These are phyloP conservation scores for Diplosoma virens DNA, from an alignment of 23 tunicate genomes.

Conservation along the genomic window DNA sequence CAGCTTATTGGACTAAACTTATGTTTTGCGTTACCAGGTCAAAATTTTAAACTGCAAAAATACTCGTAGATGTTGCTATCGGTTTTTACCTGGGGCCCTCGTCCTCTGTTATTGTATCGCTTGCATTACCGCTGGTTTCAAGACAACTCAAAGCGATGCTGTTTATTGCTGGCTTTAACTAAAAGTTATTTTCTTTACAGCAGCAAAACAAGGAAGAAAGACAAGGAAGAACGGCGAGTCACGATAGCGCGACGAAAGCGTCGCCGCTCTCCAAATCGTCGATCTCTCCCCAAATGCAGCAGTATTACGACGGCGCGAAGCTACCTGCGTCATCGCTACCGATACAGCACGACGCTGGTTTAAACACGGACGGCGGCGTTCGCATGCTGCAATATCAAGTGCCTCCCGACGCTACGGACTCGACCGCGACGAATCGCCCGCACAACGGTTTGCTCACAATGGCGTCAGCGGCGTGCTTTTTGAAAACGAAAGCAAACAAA, in stretches of 20 bases:
- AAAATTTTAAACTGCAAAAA: too few relatives aligned
- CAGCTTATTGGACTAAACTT: too few relatives aligned
- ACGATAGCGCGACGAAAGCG: background rate
- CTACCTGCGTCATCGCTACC: background rate
- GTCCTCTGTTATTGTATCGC: too few relatives aligned
- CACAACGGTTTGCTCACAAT: conserved; percentile 45
- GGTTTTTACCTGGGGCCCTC: too few relatives aligned
- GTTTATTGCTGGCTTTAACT: too few relatives aligned
- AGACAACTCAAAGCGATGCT: too few relatives aligned
- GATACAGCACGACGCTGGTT: background rate
- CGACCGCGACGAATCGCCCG: conserved; percentile 2
- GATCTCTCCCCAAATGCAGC: background rate
- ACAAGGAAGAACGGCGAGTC: background rate
- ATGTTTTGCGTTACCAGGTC: too few relatives aligned
- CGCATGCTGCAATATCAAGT: background rate
- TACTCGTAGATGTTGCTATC: too few relatives aligned
- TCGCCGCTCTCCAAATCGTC: background rate
- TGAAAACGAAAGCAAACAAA: conserved; percentile 40
- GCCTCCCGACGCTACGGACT: background rate
- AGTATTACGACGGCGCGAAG: background rate
- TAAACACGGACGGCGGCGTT: conserved; percentile 1
- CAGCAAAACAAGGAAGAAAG: conserved; percentile 30
- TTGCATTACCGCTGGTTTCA: too few relatives aligned
- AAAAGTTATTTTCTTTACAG: too few relatives aligned
- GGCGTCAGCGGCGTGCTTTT: conserved; percentile 58